Percentiles rank a stretch among this genome's conserved stretches.
phyloP scores from a whole-genome alignment of 2,797 vertebrate species.

The Paratrypauchen microcephalus region DNA sequence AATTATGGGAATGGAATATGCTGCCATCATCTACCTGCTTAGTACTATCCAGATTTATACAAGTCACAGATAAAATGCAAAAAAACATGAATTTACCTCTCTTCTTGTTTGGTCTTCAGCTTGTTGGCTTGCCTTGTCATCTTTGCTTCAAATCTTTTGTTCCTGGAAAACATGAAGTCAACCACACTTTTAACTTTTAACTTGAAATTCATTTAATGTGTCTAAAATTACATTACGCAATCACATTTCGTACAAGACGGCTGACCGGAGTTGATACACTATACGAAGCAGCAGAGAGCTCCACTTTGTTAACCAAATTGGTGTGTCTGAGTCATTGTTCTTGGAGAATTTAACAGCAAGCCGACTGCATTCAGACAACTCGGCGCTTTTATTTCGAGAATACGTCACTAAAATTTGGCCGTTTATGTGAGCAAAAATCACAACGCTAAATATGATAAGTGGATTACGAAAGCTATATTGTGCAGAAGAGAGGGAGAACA shows the following conservation, averaged over 20 bases:
- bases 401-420: background rate
- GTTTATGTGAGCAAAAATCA: background rate
- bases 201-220: background rate
- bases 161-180: conserved; percentile 62
- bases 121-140: conserved; percentile 79
- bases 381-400: background rate
- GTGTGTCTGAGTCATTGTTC: background rate
- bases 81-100: conserved; percentile 77
- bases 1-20: background rate
- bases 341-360: background rate
- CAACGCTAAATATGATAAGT: no score
- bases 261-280: background rate
- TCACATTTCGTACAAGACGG: background rate
- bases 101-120: conserved; percentile 83
- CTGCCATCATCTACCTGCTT: background rate
- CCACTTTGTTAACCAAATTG: conserved; percentile 5
- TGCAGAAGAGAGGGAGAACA: no score
- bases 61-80: background rate
- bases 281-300: background rate
- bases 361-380: background rate
- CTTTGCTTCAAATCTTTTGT: conserved; percentile 75
- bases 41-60: background rate
- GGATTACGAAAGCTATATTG: no score
- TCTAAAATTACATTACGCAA: background rate
- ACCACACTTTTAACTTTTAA: no score